These are phyloP conservation scores for Lepilemur septentrionalis DNA, from an alignment of 2,797 vertebrate species.

Conservation along the genomic window DNA sequence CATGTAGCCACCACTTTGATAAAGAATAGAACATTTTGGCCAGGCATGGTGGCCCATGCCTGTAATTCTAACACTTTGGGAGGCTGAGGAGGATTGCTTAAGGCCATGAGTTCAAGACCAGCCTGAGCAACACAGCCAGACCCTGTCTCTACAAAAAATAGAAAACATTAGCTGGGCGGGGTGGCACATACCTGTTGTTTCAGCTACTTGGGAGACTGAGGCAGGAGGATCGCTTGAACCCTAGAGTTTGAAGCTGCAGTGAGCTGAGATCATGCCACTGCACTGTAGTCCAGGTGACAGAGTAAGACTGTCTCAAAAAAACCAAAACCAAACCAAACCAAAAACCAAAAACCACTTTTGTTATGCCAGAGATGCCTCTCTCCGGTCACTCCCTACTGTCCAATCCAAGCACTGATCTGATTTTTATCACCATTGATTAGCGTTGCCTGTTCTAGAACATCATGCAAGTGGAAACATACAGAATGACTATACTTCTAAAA, in stretches of 20 bases:
- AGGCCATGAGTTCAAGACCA: no score
- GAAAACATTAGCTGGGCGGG: neutral
- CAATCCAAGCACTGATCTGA: neutral
- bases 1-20: neutral
- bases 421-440: neutral
- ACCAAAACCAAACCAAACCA: no score
- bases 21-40: neutral
- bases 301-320: neutral
- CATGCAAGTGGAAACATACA: neutral
- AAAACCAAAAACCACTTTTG: neutral
- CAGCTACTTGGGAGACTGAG: neutral
- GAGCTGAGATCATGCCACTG: neutral
- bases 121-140: neutral
- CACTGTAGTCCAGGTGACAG: neutral
- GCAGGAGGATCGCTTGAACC: neutral
- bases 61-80: no score
- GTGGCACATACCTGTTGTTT: neutral
- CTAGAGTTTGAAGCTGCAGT: neutral
- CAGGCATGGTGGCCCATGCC: no score
- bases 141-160: neutral
- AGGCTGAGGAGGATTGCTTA: no score
- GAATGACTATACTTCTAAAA: neutral
- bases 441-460: conserved; percentile 29
- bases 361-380: neutral
- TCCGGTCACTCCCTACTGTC: neutral